phyloP scores from a whole-genome alignment of 2,797 vertebrate genomes.

The Tiaroga cobitis region DNA sequence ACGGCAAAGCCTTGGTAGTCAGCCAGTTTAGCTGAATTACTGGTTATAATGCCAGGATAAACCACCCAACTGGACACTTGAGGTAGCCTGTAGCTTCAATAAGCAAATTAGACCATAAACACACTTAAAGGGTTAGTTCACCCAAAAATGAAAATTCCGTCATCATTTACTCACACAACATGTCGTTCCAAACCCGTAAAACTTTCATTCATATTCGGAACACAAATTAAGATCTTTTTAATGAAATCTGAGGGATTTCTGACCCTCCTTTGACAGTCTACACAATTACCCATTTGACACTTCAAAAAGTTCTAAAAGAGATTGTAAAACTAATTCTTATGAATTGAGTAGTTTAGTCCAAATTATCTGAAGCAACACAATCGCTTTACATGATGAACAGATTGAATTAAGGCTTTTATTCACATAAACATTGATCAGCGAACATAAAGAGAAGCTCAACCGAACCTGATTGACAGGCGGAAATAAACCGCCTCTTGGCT shows the following conservation, averaged over 20 bases:
- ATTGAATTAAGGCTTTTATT: no score
- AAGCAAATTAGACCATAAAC: conserved; percentile 25
- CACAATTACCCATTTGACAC: neutral
- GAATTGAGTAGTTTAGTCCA: no score
- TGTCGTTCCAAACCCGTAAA: neutral
- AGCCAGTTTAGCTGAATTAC: conserved; percentile 67
- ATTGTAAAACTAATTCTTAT: neutral
- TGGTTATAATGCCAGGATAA: conserved; percentile 80
- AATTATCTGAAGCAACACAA: no score
- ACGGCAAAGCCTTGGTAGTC: conserved; percentile 73
- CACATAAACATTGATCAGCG: no score
- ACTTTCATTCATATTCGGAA: neutral
- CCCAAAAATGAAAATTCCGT: neutral
- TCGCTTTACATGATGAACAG: no score
- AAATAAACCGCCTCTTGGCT: no score
- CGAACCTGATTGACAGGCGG: no score
- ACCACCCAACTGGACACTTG: conserved; percentile 85
- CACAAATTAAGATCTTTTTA: neutral
- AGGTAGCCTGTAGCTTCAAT: conserved; percentile 80
- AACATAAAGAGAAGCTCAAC: no score
- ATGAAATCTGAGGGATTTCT: neutral
- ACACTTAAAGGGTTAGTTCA: neutral
- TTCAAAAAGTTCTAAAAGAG: neutral
- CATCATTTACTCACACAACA: neutral
- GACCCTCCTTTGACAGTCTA: neutral